Percentiles rank a stretch among this genome's conserved stretches.
These are phyloP conservation scores for Protonibea diacanthus DNA, from an alignment of 2,797 vertebrate species.

Conservation along the genomic window DNA sequence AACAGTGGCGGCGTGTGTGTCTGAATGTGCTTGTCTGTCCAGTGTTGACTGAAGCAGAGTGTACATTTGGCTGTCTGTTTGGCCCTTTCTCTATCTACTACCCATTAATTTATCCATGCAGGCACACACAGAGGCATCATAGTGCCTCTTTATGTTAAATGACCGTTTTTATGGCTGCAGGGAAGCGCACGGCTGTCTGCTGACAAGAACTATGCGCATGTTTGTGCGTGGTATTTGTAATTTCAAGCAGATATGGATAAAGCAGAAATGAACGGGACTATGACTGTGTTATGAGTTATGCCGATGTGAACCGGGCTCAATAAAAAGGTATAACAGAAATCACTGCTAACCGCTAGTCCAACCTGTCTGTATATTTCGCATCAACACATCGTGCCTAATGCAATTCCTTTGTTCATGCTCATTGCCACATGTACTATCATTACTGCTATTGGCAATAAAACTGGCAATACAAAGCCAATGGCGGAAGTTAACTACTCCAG, in stretches of 20 bases:
- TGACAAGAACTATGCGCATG: conserved; percentile 46
- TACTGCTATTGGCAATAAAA: conserved; percentile 72
- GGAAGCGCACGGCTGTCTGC: conserved; percentile 52
- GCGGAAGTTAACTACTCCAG: conserved; percentile 47
- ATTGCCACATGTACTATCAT: conserved; percentile 62
- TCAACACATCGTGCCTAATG: conserved; percentile 49
- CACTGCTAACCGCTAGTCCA: conserved; percentile 44
- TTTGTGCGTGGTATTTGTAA: conserved; percentile 48
- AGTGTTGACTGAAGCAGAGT: conserved; percentile 73
- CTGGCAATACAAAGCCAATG: conserved; percentile 59
- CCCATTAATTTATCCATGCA: conserved; percentile 74
- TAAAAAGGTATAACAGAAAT: conserved; percentile 55
- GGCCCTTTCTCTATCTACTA: conserved; percentile 75
- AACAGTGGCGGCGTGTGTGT: conserved; percentile 79
- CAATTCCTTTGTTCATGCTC: conserved; percentile 57
- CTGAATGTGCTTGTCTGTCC: conserved; percentile 78
- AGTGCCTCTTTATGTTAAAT: conserved; percentile 78
- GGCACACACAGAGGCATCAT: conserved; percentile 69
- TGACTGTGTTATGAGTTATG: conserved; percentile 51
- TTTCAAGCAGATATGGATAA: conserved; percentile 31
- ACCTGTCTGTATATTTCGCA: conserved; percentile 51
- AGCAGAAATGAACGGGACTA: conserved; percentile 42
- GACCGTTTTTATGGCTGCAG: conserved; percentile 65
- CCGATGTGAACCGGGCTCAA: conserved; percentile 45
- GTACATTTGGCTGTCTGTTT: conserved; percentile 79